phyloP scores from a whole-genome alignment of 2,113 vertebrate genomes.

The Muscicapa adusta region DNA sequence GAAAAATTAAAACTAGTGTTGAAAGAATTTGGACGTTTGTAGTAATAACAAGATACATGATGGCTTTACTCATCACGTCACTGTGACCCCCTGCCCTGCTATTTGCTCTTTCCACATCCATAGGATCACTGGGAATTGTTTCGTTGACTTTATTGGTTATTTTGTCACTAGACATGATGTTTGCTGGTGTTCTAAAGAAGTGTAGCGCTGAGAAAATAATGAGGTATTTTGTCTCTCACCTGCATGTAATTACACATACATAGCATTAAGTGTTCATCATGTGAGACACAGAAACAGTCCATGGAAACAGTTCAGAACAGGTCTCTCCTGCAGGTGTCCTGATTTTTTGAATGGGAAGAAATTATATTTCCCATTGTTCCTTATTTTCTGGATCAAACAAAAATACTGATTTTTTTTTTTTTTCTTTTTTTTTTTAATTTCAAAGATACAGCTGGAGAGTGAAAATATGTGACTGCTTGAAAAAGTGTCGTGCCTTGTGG shows the following conservation, averaged over 20 bases:
- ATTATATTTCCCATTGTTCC: neutral
- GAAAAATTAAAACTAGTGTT: neutral
- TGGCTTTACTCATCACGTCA: neutral
- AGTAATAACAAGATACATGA: neutral
- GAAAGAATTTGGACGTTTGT: neutral
- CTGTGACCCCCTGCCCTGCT: neutral
- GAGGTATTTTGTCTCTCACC: neutral
- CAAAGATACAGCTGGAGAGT: neutral
- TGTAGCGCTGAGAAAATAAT: neutral
- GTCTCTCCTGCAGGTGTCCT: neutral
- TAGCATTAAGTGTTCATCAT: neutral
- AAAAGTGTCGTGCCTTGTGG: neutral
- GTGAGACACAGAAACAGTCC: neutral
- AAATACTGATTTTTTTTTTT: neutral
- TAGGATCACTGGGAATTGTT: neutral
- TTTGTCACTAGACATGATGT: neutral
- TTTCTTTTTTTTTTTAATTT: too few relatives aligned
- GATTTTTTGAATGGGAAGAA: neutral
- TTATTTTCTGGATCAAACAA: neutral
- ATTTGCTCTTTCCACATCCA: neutral
- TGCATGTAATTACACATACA: neutral
- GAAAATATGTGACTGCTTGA: neutral
- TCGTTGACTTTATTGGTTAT: neutral
- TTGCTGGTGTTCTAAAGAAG: neutral
- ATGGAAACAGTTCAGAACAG: neutral